Evolutionary conservation across 2,797 vertebrate species (phyloP), one percentile per base, ranked within the genome.

Genomic region (Gadopsis marmoratus): DNA sequence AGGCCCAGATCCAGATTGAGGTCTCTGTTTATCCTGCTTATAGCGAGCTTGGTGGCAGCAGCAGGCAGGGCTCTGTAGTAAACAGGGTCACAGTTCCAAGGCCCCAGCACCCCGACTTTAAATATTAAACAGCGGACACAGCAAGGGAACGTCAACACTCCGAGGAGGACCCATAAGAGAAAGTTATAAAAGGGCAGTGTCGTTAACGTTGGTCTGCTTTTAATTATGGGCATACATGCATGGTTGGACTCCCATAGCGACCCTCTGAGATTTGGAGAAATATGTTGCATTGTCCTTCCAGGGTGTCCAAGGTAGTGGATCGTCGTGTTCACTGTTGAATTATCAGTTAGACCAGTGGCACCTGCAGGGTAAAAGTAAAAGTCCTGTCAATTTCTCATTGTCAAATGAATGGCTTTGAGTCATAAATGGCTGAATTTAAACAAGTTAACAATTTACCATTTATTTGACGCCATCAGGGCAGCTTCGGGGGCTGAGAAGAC

Each of bases 101-200:
- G 96, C 31, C 96, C 96, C 43, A 96, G 62, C 3, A 95, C 91
- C n/a, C 95, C 95, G 6, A 96, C 94, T 91, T 92, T 96, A 86
- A 96, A 94, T 65, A 94, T 92, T 29, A 94, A 84, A 79, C 96
- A 96, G 35, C 78, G 84, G 37, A 92, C 93, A 70, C 95, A 94
- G 58, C 92, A 93, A 19, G 94, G 95, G 77, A 95, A 84, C 0
- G 94, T 87, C 64, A 95, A 61, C 59, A 95, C 78, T 31, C 95
- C 95, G 12, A 97, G 81, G 11, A 95, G 26, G 8, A 95, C 50
- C 93, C 95, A 96, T 89, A 96, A 71, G 7, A 93, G 21, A 45
- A 86, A 78, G 75, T 82, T 85, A 61, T 89, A 92, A 83, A 95
- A 89, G 4, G 90, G 88, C 21, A 93, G 85, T 0, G 78, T 75